Evolutionary conservation across 2,888 invertebrate genomes (phyloP), one percentile per base, ranked within the genome.

Genomic region (Scaptomyza polygonia): DNA sequence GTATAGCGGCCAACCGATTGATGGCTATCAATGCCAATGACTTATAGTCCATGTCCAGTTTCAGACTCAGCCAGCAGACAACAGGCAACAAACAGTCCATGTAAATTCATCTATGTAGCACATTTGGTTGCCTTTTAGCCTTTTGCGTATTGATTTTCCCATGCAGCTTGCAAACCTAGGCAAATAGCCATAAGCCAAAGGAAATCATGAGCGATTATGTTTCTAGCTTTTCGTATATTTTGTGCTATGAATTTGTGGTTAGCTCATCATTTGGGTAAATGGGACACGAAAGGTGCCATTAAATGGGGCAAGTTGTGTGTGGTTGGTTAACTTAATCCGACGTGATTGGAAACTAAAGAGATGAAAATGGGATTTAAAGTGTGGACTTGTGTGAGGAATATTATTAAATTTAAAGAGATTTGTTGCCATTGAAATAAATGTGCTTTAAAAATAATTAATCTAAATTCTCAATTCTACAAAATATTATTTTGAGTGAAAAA

Each of bases 1-100:
- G 74, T 65, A 78, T 70, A 79, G 72, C 73, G 72, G 67, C 65
- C 55, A 47, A 16, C 74, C 86, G 86, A 86, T 85, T 85, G 85
- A 85, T 85, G 84, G 86, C 84, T 85, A 85, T 86, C 86, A 85
- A 82, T 86, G 86, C 71, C 72, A 73, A 76, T 84, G 86, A 85
- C 85, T 86, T 86, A 86, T 84, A 74, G 78, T 55, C 70, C 47
- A 49, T 54, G 67, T 67, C 67, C 76, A 65, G 70, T 45, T 56
- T 57, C 49, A 44, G 61, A 49, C 49, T 32, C 55, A 45, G 45
- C 2, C 30, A 29, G 32, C 61, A 59, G 36, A 8, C 29, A 44
- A 36, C 34, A 53, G 55, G 16, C 45, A 48, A 5, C 29, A 53
- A 49, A n/a, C 48, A 42, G 43, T 48, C 55, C 70, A 71, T 61